These are phyloP conservation scores for Lytechinus variegatus DNA, from an alignment of 35 echinoderm and acorn worm genomes.

Conservation along the genomic window DNA sequence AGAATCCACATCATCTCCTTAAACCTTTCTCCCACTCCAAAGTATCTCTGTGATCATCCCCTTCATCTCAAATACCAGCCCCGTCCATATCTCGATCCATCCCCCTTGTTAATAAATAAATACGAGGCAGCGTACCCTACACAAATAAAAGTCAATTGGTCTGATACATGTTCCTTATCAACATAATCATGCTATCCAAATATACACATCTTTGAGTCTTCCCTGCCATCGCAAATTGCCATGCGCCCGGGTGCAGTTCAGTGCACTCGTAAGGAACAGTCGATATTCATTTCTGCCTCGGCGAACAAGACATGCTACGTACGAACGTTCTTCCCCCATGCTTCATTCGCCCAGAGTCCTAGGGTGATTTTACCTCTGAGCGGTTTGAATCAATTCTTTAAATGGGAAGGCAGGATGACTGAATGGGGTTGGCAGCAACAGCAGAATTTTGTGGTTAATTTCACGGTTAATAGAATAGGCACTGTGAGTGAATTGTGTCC, in stretches of 20 bases:
- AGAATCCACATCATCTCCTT: not conserved
- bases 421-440: not conserved
- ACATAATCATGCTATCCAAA: slow-evolving; percentile 19
- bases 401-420: not conserved
- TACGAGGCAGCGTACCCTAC: slow-evolving; percentile 7
- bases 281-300: not conserved
- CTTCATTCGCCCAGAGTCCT: not conserved
- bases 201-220: slow-evolving; percentile 2
- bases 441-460: slow-evolving; percentile 19
- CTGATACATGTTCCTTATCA: slow-evolving; percentile 18
- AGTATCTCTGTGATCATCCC: not conserved
- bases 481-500: not conserved
- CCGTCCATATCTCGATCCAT: not conserved
- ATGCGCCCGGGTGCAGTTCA: slow-evolving; percentile 7
- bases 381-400: slow-evolving; percentile 1
- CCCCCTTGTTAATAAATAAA: not conserved
- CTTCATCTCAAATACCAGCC: not conserved
- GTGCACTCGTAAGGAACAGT: slow-evolving; percentile 16
- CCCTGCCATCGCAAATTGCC: not conserved
- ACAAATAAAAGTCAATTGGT: not conserved
- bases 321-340: not conserved
- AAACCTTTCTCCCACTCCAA: not conserved
- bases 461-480: slow-evolving; percentile 2
- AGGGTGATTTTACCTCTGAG: not conserved
- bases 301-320: not conserved